phyloP scores from a whole-genome alignment of 2,888 invertebrate species.

The Callimorpha dominula region DNA sequence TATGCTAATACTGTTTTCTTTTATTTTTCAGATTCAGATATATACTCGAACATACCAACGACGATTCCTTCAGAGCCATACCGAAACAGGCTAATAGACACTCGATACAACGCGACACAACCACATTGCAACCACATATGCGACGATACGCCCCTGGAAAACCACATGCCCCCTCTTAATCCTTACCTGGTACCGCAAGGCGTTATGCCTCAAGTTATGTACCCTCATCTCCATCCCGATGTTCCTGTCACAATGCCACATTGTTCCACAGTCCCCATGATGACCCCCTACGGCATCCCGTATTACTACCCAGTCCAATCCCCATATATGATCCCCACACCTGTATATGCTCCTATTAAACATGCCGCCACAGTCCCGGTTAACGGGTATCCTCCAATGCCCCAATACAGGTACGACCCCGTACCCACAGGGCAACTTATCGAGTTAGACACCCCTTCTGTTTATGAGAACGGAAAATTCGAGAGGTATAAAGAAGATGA shows the following conservation, averaged over 20 bases:
- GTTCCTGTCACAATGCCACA: conserved; percentile 62
- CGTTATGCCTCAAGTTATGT: conserved; percentile 64
- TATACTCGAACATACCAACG: conserved; percentile 77
- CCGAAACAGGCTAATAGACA: conserved; percentile 57
- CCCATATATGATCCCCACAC: conserved; percentile 81
- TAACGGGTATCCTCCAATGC: conserved; percentile 79
- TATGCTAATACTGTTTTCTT: not conserved
- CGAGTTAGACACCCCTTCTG: conserved; percentile 86
- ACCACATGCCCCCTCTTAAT: conserved; percentile 59
- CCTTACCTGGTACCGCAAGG: conserved; percentile 62
- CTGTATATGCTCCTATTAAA: conserved; percentile 79
- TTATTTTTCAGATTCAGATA: conserved; percentile 66
- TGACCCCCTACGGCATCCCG: conserved; percentile 77
- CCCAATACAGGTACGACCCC: conserved; percentile 77
- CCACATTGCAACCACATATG: conserved; percentile 60
- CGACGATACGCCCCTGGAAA: conserved; percentile 60
- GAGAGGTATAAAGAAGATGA: conserved; percentile 69
- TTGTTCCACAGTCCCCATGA: conserved; percentile 68
- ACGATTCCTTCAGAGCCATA: conserved; percentile 58
- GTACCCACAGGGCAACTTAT: conserved; percentile 90
- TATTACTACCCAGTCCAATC: conserved; percentile 81
- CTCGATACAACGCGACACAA: conserved; percentile 52
- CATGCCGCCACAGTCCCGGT: conserved; percentile 79
- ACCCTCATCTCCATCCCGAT: conserved; percentile 63
- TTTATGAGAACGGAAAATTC: conserved; percentile 77